These are phyloP conservation scores for Salmo trutta DNA, from an alignment of 2,797 vertebrate genomes.

Conservation along the genomic window DNA sequence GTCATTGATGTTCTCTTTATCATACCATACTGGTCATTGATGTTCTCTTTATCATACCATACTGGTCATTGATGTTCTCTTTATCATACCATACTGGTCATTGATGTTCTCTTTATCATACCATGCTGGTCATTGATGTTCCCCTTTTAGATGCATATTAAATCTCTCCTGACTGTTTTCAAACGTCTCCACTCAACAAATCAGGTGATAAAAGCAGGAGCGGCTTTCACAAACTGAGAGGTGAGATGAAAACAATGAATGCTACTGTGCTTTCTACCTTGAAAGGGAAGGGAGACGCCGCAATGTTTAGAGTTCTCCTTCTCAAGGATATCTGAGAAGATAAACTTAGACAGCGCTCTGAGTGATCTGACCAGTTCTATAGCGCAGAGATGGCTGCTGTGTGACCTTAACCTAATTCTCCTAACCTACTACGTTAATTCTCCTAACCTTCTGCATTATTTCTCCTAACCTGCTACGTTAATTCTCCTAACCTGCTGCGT, in stretches of 20 bases:
- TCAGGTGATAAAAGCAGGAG: background rate
- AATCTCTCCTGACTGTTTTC: background rate
- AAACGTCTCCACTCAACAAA: background rate
- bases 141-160: background rate
- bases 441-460: no score
- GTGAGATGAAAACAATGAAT: background rate
- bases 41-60: background rate
- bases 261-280: background rate
- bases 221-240: background rate
- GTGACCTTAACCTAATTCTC: no score
- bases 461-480: no score
- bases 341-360: background rate
- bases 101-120: no score
- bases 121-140: no score
- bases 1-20: no score
- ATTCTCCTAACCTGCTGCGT: no score
- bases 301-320: background rate
- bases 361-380: background rate
- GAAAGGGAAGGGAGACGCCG: background rate
- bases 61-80: background rate
- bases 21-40: no score
- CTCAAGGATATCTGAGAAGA: background rate
- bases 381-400: background rate
- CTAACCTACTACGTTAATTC: no score
- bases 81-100: no score